Base-by-base conservation (phyloP, 2,797 vertebrate genomes). In the Schizothorax lantsangensis region DNA sequence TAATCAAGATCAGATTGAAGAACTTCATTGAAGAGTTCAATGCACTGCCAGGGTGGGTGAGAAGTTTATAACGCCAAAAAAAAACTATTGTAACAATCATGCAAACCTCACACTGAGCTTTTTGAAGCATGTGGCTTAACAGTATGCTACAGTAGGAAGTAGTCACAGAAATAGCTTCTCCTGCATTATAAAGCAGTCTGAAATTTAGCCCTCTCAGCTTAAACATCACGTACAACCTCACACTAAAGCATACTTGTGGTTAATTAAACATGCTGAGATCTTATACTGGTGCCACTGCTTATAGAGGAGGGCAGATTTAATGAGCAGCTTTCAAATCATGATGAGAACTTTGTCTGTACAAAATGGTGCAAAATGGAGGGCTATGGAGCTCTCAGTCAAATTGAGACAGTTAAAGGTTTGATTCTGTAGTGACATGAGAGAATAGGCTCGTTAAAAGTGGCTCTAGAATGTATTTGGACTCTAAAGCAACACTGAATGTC, bases 201-300 rank as follows among this genome's bases (percentile, higher is more conserved):
- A 71, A 77, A 43, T 71, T 6, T 87, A 80, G 7, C 66, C 59
- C 59, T 89, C 43, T 82, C 82, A 82, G 88, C 89, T 81, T 91
- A 91, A 89, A 88, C 59, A 83, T 77, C 79, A 40, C 73, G 11
- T 84, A 84, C 19, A 12, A 40, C 19, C 77, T 52, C 64, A 86
- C 91, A 92, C 90, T 83, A 92, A 86, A 88, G 84, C 90, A 93
- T 92, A 92, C 88, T 87, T 92, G 91, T 94, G 92, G 93, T 94
- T 89, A 92, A 66, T 89, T 87, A 89, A 89, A 88, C 86, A 72
- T 79, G 86, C 57, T 86, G 83, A 69, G 79, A 88, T 84, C 78
- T 87, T 72, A 85, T 81, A 89, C 81, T 88, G 84, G 84, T 84
- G 72, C 73, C 69, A 75, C 84, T 84, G 72, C 77, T 68, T 81